Evolutionary conservation across 2,113 vertebrate species (phyloP), one percentile per base, ranked within the genome.

Genomic region (Alaudala cheleensis): DNA sequence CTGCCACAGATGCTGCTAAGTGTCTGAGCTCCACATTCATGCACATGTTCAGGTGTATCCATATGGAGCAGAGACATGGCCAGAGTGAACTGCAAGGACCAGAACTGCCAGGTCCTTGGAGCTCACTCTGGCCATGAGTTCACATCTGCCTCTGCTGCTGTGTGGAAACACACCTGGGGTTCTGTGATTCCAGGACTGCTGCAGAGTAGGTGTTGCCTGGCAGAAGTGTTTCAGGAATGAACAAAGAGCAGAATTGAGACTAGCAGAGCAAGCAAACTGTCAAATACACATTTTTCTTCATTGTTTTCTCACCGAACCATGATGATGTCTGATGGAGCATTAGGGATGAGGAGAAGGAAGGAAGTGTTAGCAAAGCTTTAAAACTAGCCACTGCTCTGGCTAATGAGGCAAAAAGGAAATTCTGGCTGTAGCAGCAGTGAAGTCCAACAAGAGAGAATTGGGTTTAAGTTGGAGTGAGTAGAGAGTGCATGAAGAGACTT

Each of bases 391-490:
- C 64, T 85, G 78, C 91, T 61, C 58, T 92, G 58, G 58, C 50
- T 94, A 95, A 96, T 92, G 89, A 95, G 84, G 61, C 69, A 92
- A 93, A 80, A 86, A 86, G 21, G 76, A 93, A 88, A 92, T 76
- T 88, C 72, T 91, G 69, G 62, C 60, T 95, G 51, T 62, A 67
- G 56, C 12, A 50, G 47, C 65, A 78, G 25, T 11, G 13, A 86
- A 77, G 23, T 44, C 76, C 77, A 50, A 18, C 0, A 10, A 51
- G 56, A 53, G 19, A 79, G 14, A 51, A 42, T 1, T 71, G 0
- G 22, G 37, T 22, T 62, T 78, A 64, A 44, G 14, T 8, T 53
- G 53, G 33, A 40, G 7, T 26, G 64, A 56, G 15, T 31, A n/a
- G 33, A 74, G n/a, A 33, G 39, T 65, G 34, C 19, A 62, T 65